Evolutionary conservation across 2,888 invertebrate genomes (phyloP), one percentile per base, ranked within the genome.

Genomic region (Eustalomyia histrio): DNA sequence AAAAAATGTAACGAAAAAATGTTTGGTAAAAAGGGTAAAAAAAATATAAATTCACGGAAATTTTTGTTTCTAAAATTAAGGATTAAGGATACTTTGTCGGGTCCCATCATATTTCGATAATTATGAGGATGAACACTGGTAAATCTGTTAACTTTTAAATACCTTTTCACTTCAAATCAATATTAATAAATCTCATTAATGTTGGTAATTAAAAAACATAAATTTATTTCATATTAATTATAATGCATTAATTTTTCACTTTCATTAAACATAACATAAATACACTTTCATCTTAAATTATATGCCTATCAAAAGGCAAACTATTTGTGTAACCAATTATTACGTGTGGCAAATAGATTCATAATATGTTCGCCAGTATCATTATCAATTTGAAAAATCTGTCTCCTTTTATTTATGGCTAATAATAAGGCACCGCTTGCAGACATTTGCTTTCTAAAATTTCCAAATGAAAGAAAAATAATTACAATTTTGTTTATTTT

Each of bases 331-430:
- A 84, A 47, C 83, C 83, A 84, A 71, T 69, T 81, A 63, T 83
- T 84, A 47, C 83, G 79, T 67, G 75, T 80, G 1, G 84, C 82
- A 69, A 85, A 84, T 55, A 86, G 72, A 43, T 85, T 83, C 60
- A 86, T 76, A 57, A 86, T 79, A 24, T 84, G 68, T 39, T 84
- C 83, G 4, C 86, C 86, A 4, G 84, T 69, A 17, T 52, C 50
- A 14, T 75, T 82, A 16, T 85, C 85, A 33, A 86, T 55, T 75
- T 82, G 80, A 67, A 84, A 80, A 1, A 82, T 83, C 1, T 33
- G 60, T 55, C 72, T 57, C 24, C 80, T 65, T n/a, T 74, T 75
- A 12, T 21, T 57, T 7, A 71, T n/a, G 2, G 74, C 74, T 18
- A 84, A 76, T 17, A 80, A 61, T 39, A 84, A 83, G 21, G 83